phyloP scores from a whole-genome alignment of 2,888 invertebrate species.

The Globia sparganii region DNA sequence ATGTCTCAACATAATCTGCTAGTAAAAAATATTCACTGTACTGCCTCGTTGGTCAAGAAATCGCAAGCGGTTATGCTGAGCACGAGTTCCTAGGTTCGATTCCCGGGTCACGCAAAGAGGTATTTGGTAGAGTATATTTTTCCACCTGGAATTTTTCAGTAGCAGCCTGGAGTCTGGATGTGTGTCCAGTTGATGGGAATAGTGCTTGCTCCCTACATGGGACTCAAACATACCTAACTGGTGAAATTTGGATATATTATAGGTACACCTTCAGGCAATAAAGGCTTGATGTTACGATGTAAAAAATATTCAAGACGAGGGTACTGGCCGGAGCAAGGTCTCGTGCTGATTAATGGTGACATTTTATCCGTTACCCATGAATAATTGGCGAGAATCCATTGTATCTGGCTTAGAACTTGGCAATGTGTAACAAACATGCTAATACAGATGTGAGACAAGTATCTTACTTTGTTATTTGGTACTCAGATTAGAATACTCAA shows the following conservation, averaged over 20 bases:
- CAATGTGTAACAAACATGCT: constrained; percentile 44
- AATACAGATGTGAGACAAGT: not conserved
- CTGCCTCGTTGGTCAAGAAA: not conserved
- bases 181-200: not conserved
- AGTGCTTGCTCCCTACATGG: not conserved
- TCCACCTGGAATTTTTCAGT: not conserved
- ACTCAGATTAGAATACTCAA: not conserved
- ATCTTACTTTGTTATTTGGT: not conserved
- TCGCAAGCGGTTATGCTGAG: not conserved
- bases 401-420: constrained; percentile 41
- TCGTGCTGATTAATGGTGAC: constrained; percentile 27
- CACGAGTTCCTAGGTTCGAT: not conserved
- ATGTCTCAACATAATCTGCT: constrained; percentile 15
- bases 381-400: constrained; percentile 59
- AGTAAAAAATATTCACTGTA: constrained; percentile 28
- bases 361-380: constrained; percentile 25
- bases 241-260: not conserved
- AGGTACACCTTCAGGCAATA: not conserved
- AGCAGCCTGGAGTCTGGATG: not conserved
- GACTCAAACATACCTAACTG: not conserved
- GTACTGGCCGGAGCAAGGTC: constrained; percentile 20
- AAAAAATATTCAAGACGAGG: constrained; percentile 34
- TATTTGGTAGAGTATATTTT: not conserved
- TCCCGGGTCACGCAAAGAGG: not conserved
- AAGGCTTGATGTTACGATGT: not conserved